Base-by-base conservation (phyloP, 1,140 invertebrate species). In the Theocolax elegans region DNA sequence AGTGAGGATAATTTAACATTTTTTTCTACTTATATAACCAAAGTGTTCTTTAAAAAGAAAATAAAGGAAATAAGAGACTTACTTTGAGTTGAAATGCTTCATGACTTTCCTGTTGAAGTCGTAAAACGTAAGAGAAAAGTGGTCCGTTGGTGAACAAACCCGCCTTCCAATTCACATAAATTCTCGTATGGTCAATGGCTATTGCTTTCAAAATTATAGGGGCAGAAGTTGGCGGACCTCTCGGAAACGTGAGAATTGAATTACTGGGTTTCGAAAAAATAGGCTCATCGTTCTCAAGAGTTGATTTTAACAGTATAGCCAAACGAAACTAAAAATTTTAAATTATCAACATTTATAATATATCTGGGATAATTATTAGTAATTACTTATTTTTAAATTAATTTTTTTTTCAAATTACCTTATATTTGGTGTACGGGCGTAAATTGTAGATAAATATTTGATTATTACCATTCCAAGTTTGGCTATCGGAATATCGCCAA, bases 341-440 rank as follows among this genome's bases (percentile, higher is more conserved):
- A 35, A 6, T 35, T 35, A 6, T 35, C 10, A 35, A 35, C 31
- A 35, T 35, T 35, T 35, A 35, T 35, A 6, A 35, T 35, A 6
- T 35, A 35, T 35, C 10, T 35, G 31, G 31, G 4, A 35, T 35
- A 6, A 6, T 35, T 35, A 35, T 35, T 35, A 35, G 4, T 35
- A 35, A 35, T 35, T 6, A 35, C 31, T 10, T 35, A 35, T 10
- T 35, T 35, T 35, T 35, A 10, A 35, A 6, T 35, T 48, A 48
- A 21, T 21, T 19, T 48, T 10, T 44, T 9, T 44, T 44, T 15
- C 6, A 25, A 7, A 29, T 44, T 87, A 96, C 95, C 86, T 91
- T 89, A 79, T 97, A 97, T 79, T 94, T 95, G 0, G 94, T 94
- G 79, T 95, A 97, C 0, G 95, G 95, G 54, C 92, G 90, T 7